Conservation (phyloP, 2,797 vertebrate genomes). For the Trichosurus vulpecula region DNA sequence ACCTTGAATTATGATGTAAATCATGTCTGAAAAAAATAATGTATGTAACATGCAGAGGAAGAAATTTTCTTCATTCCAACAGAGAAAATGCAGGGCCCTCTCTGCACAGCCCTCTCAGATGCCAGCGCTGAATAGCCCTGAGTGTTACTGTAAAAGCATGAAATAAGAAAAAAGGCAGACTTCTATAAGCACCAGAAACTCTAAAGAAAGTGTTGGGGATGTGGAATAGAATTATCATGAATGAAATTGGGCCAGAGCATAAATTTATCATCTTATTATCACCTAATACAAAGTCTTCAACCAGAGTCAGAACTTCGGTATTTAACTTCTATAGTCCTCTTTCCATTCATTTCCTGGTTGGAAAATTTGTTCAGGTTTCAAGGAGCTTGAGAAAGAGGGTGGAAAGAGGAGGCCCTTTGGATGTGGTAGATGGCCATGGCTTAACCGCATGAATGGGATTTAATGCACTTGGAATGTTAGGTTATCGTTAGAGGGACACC, state of each 20-base stretch:
- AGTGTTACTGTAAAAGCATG: slow-evolving; percentile 42
- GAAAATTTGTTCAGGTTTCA: background rate
- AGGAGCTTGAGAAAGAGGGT: background rate
- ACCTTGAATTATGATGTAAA: slow-evolving; percentile 15
- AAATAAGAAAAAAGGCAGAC: background rate
- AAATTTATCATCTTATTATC: background rate
- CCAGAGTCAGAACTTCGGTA: background rate
- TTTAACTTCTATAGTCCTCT: background rate
- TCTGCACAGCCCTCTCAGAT: background rate
- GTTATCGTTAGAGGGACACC: background rate
- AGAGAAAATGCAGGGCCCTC: slow-evolving; percentile 16
- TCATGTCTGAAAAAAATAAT: slow-evolving; percentile 41
- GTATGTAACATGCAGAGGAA: slow-evolving; percentile 1
- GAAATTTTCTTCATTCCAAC: slow-evolving; percentile 28
- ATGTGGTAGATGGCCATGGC: background rate
- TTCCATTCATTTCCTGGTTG: background rate
- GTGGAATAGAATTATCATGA: background rate
- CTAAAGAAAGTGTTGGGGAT: slow-evolving; percentile 32
- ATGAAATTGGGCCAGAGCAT: background rate
- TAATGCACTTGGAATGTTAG: background rate
- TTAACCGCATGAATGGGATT: background rate
- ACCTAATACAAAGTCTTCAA: background rate
- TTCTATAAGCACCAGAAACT: background rate
- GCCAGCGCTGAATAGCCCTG: background rate
- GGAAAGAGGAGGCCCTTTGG: background rate